Evolutionary conservation across 2,888 invertebrate genomes (phyloP), one percentile per base, ranked within the genome.

Genomic region (Aplocera efformata): DNA sequence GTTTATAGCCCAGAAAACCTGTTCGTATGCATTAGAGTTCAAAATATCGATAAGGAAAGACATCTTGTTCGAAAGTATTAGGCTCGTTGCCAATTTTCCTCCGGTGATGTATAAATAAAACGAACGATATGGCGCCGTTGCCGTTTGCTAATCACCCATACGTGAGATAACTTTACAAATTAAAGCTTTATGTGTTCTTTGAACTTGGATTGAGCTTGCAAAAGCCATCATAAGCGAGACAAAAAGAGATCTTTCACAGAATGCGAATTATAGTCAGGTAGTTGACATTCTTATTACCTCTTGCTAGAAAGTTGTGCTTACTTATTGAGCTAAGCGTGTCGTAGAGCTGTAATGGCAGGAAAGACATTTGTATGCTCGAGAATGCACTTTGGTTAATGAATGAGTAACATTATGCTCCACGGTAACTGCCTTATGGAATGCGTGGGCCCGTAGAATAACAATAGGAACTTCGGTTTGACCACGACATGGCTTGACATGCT

Each of bases 61-160:
- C 56, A 53, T 63, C 60, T 56, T 60, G 65, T 58, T 58, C 58
- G 13, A 30, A 60, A 48, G 30, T 56, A 60, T 67, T 72, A 75
- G 83, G 83, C 72, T 35, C 52, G 35, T 48, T 69, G 84, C 85
- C 85, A 84, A 81, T 70, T 77, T 80, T 82, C 73, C 60, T 57
- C 56, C 44, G 40, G 67, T 45, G 67, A 67, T 81, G 79, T 79
- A 17, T 17, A 78, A 81, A 83, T 80, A 78, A 77, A 79, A 70
- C 70, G 65, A 64, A 67, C 60, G 58, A 62, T 69, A 70, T 67
- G 78, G 73, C 74, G 73, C 72, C 72, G 59, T 59, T 53, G 58
- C 60, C 53, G 54, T 48, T 53, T 53, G 58, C 60, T 52, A 55
- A 47, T 53, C 42, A 42, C 51, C 51, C 54, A 52, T 58, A 53